Evolutionary conservation across 2,888 invertebrate genomes (phyloP).

Genomic region (Drosophila anomelani): DNA sequence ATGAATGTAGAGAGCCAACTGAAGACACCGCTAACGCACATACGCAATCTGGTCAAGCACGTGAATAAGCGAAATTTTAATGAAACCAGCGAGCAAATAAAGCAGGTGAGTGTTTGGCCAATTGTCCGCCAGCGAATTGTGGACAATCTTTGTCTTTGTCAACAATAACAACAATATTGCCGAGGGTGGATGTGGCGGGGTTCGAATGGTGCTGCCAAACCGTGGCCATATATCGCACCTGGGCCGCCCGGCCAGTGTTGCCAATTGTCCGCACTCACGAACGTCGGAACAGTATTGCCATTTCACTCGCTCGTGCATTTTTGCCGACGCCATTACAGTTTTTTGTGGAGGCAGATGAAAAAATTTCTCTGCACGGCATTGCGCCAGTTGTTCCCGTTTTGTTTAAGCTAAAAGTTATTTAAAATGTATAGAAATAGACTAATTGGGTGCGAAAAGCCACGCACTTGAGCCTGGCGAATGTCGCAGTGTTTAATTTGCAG

Average conservation of each 20-base stretch:
- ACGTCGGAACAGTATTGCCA: conserved; percentile 54
- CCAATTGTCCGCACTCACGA: conserved; percentile 53
- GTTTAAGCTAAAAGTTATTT: conserved; percentile 60
- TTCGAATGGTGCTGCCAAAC: conserved; percentile 63
- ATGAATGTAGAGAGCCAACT: conserved; percentile 99
- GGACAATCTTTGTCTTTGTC: conserved; percentile 11
- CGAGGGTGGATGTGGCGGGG: background rate
- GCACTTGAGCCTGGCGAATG: conserved; percentile 34
- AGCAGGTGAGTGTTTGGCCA: conserved; percentile 89
- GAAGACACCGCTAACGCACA: conserved; percentile 99
- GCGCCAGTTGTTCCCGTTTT: conserved; percentile 63
- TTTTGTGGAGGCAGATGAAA: conserved; percentile 68
- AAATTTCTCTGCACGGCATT: conserved; percentile 80
- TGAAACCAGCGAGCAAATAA: conserved; percentile 94
- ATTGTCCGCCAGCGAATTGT: conserved; percentile 29
- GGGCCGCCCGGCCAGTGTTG: conserved; percentile 54
- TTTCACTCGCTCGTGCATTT: conserved; percentile 81
- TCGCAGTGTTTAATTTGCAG: conserved; percentile 43
- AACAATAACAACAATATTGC: conserved; percentile 57
- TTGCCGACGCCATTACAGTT: conserved; percentile 85
- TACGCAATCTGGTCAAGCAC: conserved; percentile 98
- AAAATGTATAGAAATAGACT: conserved; percentile 58
- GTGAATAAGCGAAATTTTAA: conserved; percentile 98
- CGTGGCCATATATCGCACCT: conserved; percentile 56
- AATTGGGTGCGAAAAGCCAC: conserved; percentile 39